Conservation (phyloP, 2,797 vertebrate genomes). For the Protosalanx chinensis region DNA sequence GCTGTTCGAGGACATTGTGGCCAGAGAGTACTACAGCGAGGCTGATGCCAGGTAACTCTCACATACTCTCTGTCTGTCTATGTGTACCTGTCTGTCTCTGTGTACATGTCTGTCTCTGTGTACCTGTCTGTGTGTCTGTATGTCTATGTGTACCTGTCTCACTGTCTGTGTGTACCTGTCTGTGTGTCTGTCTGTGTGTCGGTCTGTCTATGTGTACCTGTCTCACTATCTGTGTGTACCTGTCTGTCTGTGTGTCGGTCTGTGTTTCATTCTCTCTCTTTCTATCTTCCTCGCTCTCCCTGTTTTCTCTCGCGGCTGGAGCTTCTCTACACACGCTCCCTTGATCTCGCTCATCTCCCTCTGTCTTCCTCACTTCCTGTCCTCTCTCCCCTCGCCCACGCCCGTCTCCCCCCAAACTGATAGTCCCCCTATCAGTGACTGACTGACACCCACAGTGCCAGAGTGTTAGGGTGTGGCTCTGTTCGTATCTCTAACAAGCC, state of each 20-base stretch:
- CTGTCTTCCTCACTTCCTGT: not conserved
- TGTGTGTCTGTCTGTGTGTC: constrained; percentile 17
- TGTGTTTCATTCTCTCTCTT: constrained; percentile 4
- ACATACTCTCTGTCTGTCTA: constrained; percentile 6
- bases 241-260: constrained; percentile 2
- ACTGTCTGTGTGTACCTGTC: constrained; percentile 11
- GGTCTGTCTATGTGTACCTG: not conserved
- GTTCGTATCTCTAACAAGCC: no score
- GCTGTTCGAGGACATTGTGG: constrained; percentile 97
- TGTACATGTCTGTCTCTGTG: not conserved
- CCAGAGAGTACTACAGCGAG: constrained; percentile 97
- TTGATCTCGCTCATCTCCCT: constrained; percentile 8
- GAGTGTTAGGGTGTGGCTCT: no score
- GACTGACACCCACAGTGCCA: not conserved
- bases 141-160: not conserved
- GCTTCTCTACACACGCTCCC: not conserved
- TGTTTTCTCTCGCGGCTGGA: not conserved
- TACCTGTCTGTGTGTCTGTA: constrained; percentile 19
- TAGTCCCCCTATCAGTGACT: not conserved
- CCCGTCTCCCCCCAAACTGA: not conserved
- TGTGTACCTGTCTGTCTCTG: not conserved
- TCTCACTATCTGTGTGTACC: not conserved
- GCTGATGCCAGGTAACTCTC: constrained; percentile 93
- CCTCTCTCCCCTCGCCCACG: not conserved
- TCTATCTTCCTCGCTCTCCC: not conserved